Evolutionary conservation across 2,113 vertebrate species (phyloP), one percentile per base, ranked within the genome.

Genomic region (Todiramphus chloris): DNA sequence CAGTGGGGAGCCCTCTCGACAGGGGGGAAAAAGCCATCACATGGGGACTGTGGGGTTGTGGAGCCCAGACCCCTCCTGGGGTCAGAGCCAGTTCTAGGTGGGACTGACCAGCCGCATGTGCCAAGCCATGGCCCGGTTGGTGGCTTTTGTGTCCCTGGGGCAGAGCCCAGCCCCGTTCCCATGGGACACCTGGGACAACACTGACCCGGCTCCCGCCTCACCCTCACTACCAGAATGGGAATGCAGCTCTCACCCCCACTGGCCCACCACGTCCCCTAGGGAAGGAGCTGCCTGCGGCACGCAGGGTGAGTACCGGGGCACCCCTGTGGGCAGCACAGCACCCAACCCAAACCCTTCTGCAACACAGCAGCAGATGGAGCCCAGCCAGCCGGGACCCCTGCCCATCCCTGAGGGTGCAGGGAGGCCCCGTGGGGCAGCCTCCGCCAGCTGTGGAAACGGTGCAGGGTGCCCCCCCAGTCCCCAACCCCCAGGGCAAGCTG

Each of bases 201-300:
- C 67, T 86, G 90, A 93, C 83, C 24, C 4, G 6, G 90, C 33
- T 75, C 27, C 82, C 5, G 2, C 46, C 83, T 86, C 35, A 4
- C 44, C 70, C 76, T 51, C 5, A 1, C 74, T 18, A 44, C 90
- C 92, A 97, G 96, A 96, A 97, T 0, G 87, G 93, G 46, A 95
- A 37, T 31, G 13, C 63, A 4, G 69, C 73, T 37, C 73, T 24
- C 6, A 3, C 37, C 43, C 31, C 84, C 7, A 0, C n/a, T 2
- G 24, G n/a, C 24, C n/a, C 78, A 35, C 41, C 20, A 1, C 18
- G 5, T 1, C 17, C 15, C 28, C 41, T 70, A 0, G 55, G 70
- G 50, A 96, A 94, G 85, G 90, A 96, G 90, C 58, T 27, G 43
- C 62, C 67, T 5, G 67, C 13, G 1, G 53, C 7, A 5, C 78